These are phyloP conservation scores for Polypterus senegalus DNA, from an alignment of 2,113 vertebrate genomes.

Conservation along the genomic window DNA sequence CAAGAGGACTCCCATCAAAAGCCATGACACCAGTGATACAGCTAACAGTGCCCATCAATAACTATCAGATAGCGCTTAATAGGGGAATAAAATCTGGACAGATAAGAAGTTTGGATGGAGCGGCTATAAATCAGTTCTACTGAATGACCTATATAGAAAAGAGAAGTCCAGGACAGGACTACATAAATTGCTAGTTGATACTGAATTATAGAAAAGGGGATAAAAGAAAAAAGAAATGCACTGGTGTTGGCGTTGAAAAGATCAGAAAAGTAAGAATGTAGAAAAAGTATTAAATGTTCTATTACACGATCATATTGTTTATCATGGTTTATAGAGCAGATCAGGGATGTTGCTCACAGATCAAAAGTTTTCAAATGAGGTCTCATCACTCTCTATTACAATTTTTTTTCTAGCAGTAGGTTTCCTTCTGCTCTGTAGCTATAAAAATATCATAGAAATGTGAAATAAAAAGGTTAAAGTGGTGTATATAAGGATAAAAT, in stretches of 20 bases:
- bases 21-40: slow-evolving; percentile 47
- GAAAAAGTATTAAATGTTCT: slow-evolving; percentile 24
- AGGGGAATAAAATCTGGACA: slow-evolving; percentile 46
- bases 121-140: slow-evolving; percentile 46
- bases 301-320: slow-evolving; percentile 11
- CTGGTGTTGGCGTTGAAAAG: slow-evolving; percentile 35
- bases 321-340: slow-evolving; percentile 13
- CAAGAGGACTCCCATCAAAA: slow-evolving; percentile 34
- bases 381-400: neutral
- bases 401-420: neutral
- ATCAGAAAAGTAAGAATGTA: slow-evolving; percentile 16
- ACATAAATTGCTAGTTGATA: slow-evolving; percentile 37
- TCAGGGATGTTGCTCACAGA: slow-evolving; percentile 1
- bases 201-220: slow-evolving; percentile 10
- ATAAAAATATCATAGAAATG: too few species aligned
- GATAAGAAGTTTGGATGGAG: slow-evolving; percentile 47
- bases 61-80: slow-evolving; percentile 45
- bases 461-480: too few species aligned
- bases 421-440: too few species aligned
- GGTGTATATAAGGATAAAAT: too few species aligned
- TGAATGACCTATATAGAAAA: slow-evolving; percentile 44
- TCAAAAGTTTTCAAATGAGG: slow-evolving; percentile 1
- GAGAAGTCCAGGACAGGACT: slow-evolving; percentile 25
- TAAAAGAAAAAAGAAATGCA: slow-evolving; percentile 1
- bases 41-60: slow-evolving; percentile 49